phyloP scores from a whole-genome alignment of 2,888 invertebrate species.

The Seira ritae region DNA sequence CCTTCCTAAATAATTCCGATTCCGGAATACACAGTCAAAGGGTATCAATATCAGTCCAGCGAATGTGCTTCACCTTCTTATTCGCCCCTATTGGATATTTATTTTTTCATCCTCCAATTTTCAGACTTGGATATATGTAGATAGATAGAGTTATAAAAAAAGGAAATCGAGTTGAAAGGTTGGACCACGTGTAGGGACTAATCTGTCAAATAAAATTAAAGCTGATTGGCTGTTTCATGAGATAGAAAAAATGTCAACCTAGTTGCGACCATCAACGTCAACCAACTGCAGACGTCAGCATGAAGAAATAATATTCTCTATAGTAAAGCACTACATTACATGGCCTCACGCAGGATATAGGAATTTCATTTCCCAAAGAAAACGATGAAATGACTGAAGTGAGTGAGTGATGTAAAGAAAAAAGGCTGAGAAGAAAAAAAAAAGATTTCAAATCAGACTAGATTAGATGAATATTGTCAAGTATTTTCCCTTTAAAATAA shows the following conservation, averaged over 20 bases:
- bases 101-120: background rate
- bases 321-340: too few species aligned
- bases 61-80: too few species aligned
- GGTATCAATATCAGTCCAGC: too few species aligned
- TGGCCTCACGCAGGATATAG: too few species aligned
- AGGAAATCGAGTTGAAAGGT: background rate
- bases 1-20: too few species aligned
- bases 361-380: background rate
- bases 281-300: slow-evolving; percentile 56
- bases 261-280: slow-evolving; percentile 38
- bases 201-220: slow-evolving; percentile 63
- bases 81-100: too few species aligned
- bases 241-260: slow-evolving; percentile 47
- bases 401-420: too few species aligned
- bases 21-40: too few species aligned
- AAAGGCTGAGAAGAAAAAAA: too few species aligned
- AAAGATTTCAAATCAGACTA: too few species aligned
- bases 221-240: slow-evolving; percentile 39
- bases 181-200: slow-evolving; percentile 21
- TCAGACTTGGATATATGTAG: background rate
- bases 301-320: slow-evolving; percentile 6
- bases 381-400: background rate
- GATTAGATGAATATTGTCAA: too few species aligned
- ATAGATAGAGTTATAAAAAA: background rate
- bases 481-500: background rate